A percentile compares a stretch with the other conserved stretches of the same genome.
Evolutionary conservation across 2,888 invertebrate genomes (phyloP).

Genomic region (Adelphocoris suturalis): DNA sequence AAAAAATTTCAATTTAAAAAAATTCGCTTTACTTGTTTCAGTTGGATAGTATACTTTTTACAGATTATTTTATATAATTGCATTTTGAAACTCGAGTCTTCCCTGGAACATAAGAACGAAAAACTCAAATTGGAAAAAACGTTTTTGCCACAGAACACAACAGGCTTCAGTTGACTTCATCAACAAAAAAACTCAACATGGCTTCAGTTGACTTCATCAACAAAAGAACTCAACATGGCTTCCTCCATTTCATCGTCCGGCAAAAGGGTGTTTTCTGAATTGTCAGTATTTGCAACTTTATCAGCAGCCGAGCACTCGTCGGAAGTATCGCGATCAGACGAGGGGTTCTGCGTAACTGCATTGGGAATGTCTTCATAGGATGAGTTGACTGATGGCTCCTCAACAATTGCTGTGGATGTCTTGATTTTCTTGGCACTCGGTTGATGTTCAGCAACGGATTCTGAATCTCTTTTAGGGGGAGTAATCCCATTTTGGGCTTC

Average conservation of each 20-base stretch:
- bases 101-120: background rate
- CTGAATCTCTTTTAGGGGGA: background rate
- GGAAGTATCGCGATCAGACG: background rate
- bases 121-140: background rate
- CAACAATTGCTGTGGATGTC: background rate
- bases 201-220: constrained; percentile 67
- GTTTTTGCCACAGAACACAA: background rate
- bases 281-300: background rate
- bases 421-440: background rate
- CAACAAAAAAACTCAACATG: constrained; percentile 72
- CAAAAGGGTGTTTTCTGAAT: background rate
- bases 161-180: constrained; percentile 59
- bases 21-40: too few species aligned
- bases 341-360: background rate
- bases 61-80: background rate
- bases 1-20: too few species aligned
- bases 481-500: background rate
- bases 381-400: background rate
- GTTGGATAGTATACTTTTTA: too few species aligned
- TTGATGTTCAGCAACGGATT: background rate
- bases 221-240: constrained; percentile 73
- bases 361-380: background rate
- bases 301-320: background rate
- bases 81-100: background rate
- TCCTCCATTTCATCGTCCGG: constrained; percentile 45